These are phyloP conservation scores for Diachasmimorpha longicaudata DNA, from an alignment of 1,140 invertebrate genomes.

Conservation along the genomic window DNA sequence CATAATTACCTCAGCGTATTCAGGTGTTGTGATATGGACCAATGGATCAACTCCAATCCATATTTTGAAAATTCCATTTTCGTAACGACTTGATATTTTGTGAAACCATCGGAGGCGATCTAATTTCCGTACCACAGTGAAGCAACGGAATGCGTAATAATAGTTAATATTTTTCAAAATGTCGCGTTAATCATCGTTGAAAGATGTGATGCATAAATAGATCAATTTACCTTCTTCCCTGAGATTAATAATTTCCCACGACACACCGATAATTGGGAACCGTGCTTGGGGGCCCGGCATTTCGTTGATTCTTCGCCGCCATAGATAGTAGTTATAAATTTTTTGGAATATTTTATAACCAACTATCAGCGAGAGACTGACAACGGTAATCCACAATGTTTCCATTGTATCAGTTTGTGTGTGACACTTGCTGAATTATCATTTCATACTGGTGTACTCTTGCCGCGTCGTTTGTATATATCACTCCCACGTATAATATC, in stretches of 20 bases:
- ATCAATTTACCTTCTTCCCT: not conserved
- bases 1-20: not conserved
- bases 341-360: not conserved
- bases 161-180: not conserved
- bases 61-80: not conserved
- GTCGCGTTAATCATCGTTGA: not conserved
- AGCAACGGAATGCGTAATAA: not conserved
- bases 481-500: too few species aligned
- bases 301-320: not conserved
- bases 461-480: too few species aligned
- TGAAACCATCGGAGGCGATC: not conserved
- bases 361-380: not conserved
- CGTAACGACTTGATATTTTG: not conserved
- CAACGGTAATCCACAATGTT: not conserved
- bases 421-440: not conserved
- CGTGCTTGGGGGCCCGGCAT: not conserved
- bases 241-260: not conserved
- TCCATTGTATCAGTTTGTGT: not conserved
- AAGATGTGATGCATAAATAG: not conserved
- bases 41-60: not conserved
- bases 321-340: not conserved
- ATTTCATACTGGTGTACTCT: not conserved
- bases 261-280: not conserved
- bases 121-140: not conserved
- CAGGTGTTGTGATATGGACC: not conserved